Base-by-base conservation (phyloP, 2,888 invertebrate genomes). In the Tridacna crocea region DNA sequence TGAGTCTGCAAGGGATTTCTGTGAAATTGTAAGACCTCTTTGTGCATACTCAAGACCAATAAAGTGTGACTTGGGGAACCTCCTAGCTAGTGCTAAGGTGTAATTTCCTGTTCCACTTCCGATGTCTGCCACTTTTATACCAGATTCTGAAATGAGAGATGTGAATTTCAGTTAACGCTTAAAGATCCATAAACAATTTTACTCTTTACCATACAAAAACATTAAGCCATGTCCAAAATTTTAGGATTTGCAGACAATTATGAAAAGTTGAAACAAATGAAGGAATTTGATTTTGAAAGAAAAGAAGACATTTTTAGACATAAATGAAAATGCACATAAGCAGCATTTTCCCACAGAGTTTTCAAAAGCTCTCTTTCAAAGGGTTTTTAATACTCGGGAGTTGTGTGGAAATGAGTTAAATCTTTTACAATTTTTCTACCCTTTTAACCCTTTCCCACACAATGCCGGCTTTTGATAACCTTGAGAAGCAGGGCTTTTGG, bases 51-150 rank as follows among this genome's bases (percentile, higher is more conserved):
- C 80, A 24, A 80, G 46, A 6, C 79, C 79, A 46, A 72, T 55
- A 36, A 85, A 85, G 12, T 74, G 72, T n/a, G 85, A 82, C n/a
- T 85, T 85, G 1, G 85, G 82, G 27, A 85, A 85, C 66, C 70
- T 46, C 24, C 73, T 27, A 6, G 85, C 85, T 46, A 85, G 75
- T 17, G 72, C 72, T 27, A 68, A 55, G 22, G 82, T 73, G 51
- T 58, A 78, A 48, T 60, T 80, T 1, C 80, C 85, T 22, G 72
- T 48, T 10, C 80, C 85, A 60, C 82, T 80, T 48, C 85, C 85
- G 15, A 85, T 24, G 36, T 82, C 85, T 17, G 80, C 65, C 4
- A 82, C 82, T 27, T 72, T 65, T 26, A 85, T 77, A 46, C 84
- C 84, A 22, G 58, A 60, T 36, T 79, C 83, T 83, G 77, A 55